Conservation (phyloP, 2,888 invertebrate genomes). For the Zygothrica quintamaculata region DNA sequence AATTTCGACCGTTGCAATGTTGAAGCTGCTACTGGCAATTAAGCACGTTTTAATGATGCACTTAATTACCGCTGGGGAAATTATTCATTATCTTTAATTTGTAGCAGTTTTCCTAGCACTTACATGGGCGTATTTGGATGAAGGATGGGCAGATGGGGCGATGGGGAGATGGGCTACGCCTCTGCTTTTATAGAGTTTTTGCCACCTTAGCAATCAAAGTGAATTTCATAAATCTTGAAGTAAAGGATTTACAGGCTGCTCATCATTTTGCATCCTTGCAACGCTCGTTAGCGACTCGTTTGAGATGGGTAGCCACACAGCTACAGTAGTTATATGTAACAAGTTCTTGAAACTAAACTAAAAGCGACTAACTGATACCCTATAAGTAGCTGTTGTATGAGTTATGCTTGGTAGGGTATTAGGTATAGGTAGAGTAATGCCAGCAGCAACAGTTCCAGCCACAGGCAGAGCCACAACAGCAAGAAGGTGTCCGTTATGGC, state of each 20-base stretch:
- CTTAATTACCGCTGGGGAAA: conserved; percentile 75
- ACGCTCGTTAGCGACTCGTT: conserved; percentile 63
- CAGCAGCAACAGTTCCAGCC: background rate
- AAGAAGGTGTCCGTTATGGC: conserved; percentile 25
- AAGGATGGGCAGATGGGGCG: too few relatives aligned
- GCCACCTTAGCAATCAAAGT: conserved; percentile 50
- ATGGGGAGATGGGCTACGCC: too few relatives aligned
- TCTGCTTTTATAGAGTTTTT: background rate
- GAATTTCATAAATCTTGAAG: conserved; percentile 41
- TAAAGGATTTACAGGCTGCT: conserved; percentile 29
- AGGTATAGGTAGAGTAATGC: conserved; percentile 8
- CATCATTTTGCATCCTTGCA: conserved; percentile 43
- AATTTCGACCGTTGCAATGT: conserved; percentile 39
- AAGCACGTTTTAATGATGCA: conserved; percentile 72
- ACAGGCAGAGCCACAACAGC: background rate
- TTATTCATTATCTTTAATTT: conserved; percentile 81
- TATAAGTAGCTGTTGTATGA: conserved; percentile 3
- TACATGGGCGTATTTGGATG: conserved; percentile 18
- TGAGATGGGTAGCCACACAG: conserved; percentile 14
- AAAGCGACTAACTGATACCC: conserved; percentile 17
- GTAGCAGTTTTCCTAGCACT: conserved; percentile 52
- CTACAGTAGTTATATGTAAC: conserved; percentile 3
- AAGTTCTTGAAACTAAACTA: background rate
- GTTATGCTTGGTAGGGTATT: background rate
- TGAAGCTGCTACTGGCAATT: conserved; percentile 47